Base-by-base conservation (phyloP, 2,888 invertebrate genomes). In the Eubasilissa splendida region DNA sequence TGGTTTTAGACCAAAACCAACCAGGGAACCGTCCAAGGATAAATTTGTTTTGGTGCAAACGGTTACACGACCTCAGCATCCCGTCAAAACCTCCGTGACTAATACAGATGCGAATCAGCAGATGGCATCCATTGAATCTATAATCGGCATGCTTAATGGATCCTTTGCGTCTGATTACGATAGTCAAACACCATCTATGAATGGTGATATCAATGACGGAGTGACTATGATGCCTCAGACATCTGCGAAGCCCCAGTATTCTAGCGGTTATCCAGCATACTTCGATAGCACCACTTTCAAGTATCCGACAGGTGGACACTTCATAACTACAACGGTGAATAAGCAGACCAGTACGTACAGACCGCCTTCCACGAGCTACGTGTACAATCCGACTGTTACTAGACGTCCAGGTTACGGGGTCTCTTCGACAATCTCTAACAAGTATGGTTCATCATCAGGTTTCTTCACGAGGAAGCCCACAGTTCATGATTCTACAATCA, bases 81-180 rank as follows among this genome's bases (percentile, higher is more conserved):
- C 76, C 58, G 53, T 86, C 84, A 54, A 84, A 0, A 90, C 84
- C 81, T 0, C 74, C 31, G 75, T 78, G 59, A 81, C 76, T n/a
- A 79, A 82, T 8, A 86, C 87, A 63, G 86, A 87, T 81, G 86
- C 86, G 84, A 87, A 89, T 77, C 85, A 90, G 9, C 91, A 91
- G 84, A 92, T 90, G 59, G 90, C 91, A 81, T 91, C 92, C 0
- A 90, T 92, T 75, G 90, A 91, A 22, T 91, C 93, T 71, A 94
- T 94, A 5, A 91, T 94, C 80, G 91, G 93, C 84, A 92, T 94
- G 90, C 86, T 94, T 10, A 94, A 93, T 85, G 89, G 89, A 71
- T 87, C 87, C 4, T 88, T 86, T 80, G 87, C 87, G 58, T 77
- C 82, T 9, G n/a, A 58, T 11, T 58, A 58, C n/a, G 58, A 58